Conservation (phyloP, 2,888 invertebrate species). For the Saturnia pavonia region DNA sequence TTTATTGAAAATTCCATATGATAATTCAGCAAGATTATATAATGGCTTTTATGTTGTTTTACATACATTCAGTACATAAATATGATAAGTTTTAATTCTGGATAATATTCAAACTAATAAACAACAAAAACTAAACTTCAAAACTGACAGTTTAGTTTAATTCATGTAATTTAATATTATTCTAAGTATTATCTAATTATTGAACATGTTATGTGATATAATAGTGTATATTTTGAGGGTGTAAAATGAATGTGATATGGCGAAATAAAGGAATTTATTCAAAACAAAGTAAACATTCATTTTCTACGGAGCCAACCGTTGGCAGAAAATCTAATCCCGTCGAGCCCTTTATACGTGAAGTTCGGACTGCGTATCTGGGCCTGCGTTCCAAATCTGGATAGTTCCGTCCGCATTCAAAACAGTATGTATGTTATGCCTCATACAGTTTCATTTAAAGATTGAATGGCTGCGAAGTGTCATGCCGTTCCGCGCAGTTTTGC, state of each 20-base stretch:
- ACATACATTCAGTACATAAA: not conserved
- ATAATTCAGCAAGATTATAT: not conserved
- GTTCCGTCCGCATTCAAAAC: too few species aligned
- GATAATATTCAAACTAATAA: too few species aligned
- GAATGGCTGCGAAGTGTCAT: too few species aligned
- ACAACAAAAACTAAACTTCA: too few species aligned
- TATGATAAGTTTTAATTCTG: not conserved
- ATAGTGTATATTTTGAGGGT: not conserved
- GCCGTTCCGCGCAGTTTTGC: too few species aligned
- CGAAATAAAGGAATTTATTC: not conserved
- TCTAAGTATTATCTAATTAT: not conserved
- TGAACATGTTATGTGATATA: not conserved
- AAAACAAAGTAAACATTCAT: not conserved
- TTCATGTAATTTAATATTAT: not conserved
- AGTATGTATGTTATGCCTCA: too few species aligned
- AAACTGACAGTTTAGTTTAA: too few species aligned
- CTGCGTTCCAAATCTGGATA: too few species aligned
- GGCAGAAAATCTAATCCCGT: conserved; percentile 34
- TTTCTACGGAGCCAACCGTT: not conserved
- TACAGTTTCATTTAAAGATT: too few species aligned
- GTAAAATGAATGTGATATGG: not conserved
- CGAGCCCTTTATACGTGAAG: too few species aligned
- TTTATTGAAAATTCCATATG: too few species aligned
- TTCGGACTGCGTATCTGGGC: too few species aligned
- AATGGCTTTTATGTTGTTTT: not conserved